These are phyloP conservation scores for Platynereis dumerilii DNA, from an alignment of 2,888 invertebrate species.

Conservation along the genomic window DNA sequence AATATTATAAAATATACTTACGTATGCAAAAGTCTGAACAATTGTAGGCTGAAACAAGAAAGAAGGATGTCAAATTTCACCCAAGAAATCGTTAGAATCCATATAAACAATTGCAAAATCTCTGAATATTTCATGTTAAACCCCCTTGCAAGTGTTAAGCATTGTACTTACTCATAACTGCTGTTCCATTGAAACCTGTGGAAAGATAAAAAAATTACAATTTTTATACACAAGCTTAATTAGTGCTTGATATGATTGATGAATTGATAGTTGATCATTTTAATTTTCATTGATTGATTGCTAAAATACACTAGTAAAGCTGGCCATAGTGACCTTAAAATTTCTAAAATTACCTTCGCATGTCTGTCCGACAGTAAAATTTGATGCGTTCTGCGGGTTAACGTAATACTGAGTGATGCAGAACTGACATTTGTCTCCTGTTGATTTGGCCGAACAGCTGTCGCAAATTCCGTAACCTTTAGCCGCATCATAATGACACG, in stretches of 20 bases:
- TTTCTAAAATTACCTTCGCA: slow-evolving; percentile 15
- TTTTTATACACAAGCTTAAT: neutral
- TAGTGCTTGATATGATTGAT: neutral
- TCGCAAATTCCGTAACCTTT: slow-evolving; percentile 39
- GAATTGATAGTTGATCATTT: neutral
- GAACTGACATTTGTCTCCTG: slow-evolving; percentile 38
- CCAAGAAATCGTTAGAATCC: too few relatives aligned
- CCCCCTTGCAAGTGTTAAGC: too few relatives aligned
- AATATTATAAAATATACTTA: slow-evolving; percentile 31
- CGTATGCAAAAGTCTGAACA: slow-evolving; percentile 40
- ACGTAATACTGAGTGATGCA: slow-evolving; percentile 36
- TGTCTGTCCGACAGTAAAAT: neutral
- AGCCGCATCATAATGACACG: slow-evolving; percentile 36
- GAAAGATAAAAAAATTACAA: neutral
- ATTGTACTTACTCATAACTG: neutral
- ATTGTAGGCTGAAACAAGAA: slow-evolving; percentile 36
- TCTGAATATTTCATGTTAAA: too few relatives aligned
- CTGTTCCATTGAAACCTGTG: neutral
- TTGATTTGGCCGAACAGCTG: slow-evolving; percentile 36
- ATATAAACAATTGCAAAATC: too few relatives aligned
- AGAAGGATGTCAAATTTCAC: neutral
- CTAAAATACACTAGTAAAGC: neutral
- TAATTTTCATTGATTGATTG: neutral
- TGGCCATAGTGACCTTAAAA: too few relatives aligned
- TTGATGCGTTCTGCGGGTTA: slow-evolving; percentile 30